Base-by-base conservation (phyloP, 2,113 vertebrate genomes). In the Symphodus melops region DNA sequence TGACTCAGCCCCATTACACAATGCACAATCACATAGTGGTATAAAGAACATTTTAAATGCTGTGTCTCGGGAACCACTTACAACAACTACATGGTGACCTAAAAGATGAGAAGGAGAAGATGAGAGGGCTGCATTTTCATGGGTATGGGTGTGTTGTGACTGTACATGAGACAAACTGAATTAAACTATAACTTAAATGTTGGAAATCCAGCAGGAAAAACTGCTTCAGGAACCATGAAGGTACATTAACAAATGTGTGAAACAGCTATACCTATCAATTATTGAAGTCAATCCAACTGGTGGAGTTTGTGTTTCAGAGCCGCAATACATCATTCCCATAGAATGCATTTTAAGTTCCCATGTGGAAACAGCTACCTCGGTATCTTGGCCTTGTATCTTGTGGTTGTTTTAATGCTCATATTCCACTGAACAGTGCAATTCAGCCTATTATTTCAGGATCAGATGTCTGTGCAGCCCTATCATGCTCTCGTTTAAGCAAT, bases 361-460 rank as follows among this genome's bases (percentile, higher is more conserved):
- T 85, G 75, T 89, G 88, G 86, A 91, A 87, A 82, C 0, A 46
- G n/a, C 72, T 23, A 74, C 80, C 71, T 84, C 69, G 17, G 54
- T 81, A 84, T 88, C 81, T 83, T 83, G 84, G 83, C 64, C 61
- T 80, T 77, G 75, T 56, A 36, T 82, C 71, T 56, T 86, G 81
- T 57, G 79, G 85, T 71, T 61, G 23, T 62, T 87, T 87, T 79
- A 74, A 79, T 76, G 72, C 80, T 81, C 74, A 70, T 70, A 74
- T 85, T 89, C 74, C 70, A 79, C 86, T 78, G 84, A 75, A 78
- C 79, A 52, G 67, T 67, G 81, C 67, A 77, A 69, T 81, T 81
- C 58, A 65, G 56, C 19, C 41, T 79, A 75, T 88, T 90, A 84
- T 87, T 90, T 82, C 79, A 83, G 73, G 68, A 75, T 86, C 71